These are phyloP conservation scores for Teleogryllus oceanicus DNA, from an alignment of 2,888 invertebrate species.

Conservation along the genomic window DNA sequence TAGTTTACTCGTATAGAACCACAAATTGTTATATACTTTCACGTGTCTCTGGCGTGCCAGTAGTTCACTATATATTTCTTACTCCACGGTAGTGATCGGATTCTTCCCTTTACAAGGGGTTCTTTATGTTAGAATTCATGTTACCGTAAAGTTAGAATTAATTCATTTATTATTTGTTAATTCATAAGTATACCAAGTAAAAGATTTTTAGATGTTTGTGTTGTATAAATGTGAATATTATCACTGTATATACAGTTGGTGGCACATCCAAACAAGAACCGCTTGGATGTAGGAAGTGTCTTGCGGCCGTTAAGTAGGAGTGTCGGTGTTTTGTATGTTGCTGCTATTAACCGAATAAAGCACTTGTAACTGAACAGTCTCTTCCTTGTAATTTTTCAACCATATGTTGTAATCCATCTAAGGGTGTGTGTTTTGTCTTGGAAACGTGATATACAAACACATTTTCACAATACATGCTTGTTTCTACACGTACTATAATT, in stretches of 20 bases:
- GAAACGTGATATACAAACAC: no score
- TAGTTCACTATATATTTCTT: no score
- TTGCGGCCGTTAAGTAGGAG: neutral
- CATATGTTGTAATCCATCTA: no score
- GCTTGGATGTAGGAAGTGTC: neutral
- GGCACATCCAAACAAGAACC: neutral
- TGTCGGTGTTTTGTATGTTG: conserved; percentile 18
- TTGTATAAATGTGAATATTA: conserved; percentile 5
- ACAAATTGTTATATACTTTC: no score
- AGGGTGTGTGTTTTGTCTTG: no score
- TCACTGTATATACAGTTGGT: neutral
- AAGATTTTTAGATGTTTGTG: neutral
- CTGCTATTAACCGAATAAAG: conserved; percentile 1
- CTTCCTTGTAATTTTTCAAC: no score
- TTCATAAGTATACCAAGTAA: neutral
- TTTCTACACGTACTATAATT: no score
- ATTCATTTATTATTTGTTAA: neutral
- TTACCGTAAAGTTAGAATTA: conserved; percentile 18
- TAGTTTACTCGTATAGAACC: no score
- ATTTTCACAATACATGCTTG: no score
- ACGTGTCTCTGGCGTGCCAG: no score
- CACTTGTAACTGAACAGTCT: neutral
- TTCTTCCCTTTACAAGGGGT: no score
- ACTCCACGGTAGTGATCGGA: no score
- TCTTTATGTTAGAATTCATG: neutral